These are phyloP conservation scores for Ochotona curzoniae DNA, from an alignment of 2,113 vertebrate genomes.

Conservation along the genomic window DNA sequence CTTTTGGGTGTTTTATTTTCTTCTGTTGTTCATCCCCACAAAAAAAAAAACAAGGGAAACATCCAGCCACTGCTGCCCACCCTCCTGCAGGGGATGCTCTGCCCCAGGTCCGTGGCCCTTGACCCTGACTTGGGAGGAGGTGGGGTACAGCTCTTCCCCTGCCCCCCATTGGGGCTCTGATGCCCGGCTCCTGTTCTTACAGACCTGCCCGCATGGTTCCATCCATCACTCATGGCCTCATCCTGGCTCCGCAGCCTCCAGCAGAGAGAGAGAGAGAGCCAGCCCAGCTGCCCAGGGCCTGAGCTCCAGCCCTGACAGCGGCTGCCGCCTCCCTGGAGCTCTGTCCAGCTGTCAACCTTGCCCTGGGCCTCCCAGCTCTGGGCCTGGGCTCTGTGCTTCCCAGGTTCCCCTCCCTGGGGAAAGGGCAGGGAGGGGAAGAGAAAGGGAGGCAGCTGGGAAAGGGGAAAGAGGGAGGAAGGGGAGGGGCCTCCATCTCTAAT, in stretches of 20 bases:
- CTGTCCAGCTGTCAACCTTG: constrained; percentile 59
- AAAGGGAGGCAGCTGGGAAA: constrained; percentile 68
- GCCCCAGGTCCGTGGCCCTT: constrained; percentile 75
- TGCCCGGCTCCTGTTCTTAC: constrained; percentile 30
- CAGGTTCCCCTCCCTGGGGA: constrained; percentile 28
- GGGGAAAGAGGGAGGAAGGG: constrained; percentile 73
- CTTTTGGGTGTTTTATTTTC: constrained; percentile 78
- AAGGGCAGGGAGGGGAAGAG: background rate
- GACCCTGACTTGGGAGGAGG: background rate
- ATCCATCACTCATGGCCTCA: constrained; percentile 80
- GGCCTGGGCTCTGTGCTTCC: constrained; percentile 71
- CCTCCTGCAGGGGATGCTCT: constrained; percentile 66
- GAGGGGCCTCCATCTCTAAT: constrained; percentile 83
- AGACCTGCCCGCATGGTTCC: constrained; percentile 81
- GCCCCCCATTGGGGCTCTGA: background rate
- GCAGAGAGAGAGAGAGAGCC: constrained; percentile 65
- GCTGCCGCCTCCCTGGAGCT: constrained; percentile 76
- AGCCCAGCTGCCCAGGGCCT: constrained; percentile 49
- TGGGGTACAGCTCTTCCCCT: background rate
- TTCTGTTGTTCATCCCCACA: constrained; percentile 73
- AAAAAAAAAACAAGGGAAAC: constrained; percentile 71
- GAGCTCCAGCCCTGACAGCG: constrained; percentile 50
- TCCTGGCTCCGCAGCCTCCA: constrained; percentile 75
- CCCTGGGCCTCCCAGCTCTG: constrained; percentile 60
- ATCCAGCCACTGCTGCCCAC: constrained; percentile 79